Evolutionary conservation across 2,888 invertebrate species (phyloP).

Genomic region (Germaria angustata): DNA sequence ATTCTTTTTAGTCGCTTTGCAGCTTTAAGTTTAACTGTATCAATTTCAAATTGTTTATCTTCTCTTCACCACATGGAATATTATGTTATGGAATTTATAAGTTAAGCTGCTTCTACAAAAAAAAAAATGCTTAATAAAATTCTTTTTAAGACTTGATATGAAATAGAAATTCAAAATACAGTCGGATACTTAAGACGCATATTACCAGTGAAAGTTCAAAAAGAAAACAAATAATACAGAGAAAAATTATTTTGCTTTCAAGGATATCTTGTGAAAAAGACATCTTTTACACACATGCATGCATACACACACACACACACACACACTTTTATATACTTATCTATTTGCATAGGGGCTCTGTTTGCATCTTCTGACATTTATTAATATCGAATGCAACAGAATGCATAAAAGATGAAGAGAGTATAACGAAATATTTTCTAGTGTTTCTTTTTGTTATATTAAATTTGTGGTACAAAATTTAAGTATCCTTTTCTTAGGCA

Average conservation of each 20-base stretch:
- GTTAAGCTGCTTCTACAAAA: no score
- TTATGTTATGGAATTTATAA: background rate
- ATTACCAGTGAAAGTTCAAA: background rate
- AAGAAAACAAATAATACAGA: background rate
- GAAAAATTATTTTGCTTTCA: constrained; percentile 8
- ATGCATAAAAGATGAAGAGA: no score
- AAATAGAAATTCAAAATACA: background rate
- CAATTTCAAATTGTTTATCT: background rate
- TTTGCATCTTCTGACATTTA: no score
- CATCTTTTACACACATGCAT: background rate
- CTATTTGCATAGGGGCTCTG: no score
- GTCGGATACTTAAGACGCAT: background rate
- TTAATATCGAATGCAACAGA: no score
- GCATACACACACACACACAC: background rate
- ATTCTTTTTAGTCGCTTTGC: background rate
- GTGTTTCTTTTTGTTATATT: no score
- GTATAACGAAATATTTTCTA: no score
- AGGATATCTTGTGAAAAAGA: constrained; percentile 3
- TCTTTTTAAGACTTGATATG: background rate
- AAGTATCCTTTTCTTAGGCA: no score
- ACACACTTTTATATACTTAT: background rate
- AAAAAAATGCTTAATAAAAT: no score
- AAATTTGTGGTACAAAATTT: no score
- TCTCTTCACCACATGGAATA: background rate
- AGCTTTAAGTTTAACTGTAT: background rate